Evolutionary conservation across 2,888 invertebrate genomes (phyloP), one percentile per base, ranked within the genome.

Genomic region (Cerceris rybyensis): DNA sequence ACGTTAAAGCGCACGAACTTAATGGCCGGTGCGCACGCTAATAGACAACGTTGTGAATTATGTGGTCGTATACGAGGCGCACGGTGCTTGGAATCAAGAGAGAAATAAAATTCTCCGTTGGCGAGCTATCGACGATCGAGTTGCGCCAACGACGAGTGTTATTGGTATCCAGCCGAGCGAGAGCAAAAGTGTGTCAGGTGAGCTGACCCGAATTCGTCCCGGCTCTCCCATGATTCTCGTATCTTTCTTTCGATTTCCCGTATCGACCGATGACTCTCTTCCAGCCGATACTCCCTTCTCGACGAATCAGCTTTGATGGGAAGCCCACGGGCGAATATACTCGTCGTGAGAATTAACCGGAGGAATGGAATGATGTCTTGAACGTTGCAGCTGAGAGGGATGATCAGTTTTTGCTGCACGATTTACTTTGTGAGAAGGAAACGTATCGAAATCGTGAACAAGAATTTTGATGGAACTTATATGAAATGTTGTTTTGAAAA

Each of bases 181-280:
- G 72, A 68, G 70, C 59, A 79, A 79, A 76, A 75, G 76, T 67
- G 82, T 69, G 85, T 81, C 78, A 61, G 61, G 54, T 69, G 61
- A 61, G 76, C 74, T 83, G 84, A 84, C 85, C 84, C 74, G 67
- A 86, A 83, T 84, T 83, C 61, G 72, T 75, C 68, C 43, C 54
- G 63, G 65, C 28, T 28, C 28, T 52, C 72, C 61, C 13, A 52
- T 50, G n/a, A 6, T 13, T 50, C 46, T 46, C 46, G 50, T 66
- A 70, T 59, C 39, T 17, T 60, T 77, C 67, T 65, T 68, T 78
- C 78, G 55, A 60, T 60, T 42, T 39, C 49, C 71, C 43, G 74
- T 74, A 65, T 73, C 83, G 81, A 83, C 74, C 78, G 80, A 69
- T 66, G 66, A 77, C 71, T 75, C 68, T 81, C 77, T 75, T 83